These are phyloP conservation scores for Scaptomyza tumidula DNA, from an alignment of 2,888 invertebrate genomes.

Conservation along the genomic window DNA sequence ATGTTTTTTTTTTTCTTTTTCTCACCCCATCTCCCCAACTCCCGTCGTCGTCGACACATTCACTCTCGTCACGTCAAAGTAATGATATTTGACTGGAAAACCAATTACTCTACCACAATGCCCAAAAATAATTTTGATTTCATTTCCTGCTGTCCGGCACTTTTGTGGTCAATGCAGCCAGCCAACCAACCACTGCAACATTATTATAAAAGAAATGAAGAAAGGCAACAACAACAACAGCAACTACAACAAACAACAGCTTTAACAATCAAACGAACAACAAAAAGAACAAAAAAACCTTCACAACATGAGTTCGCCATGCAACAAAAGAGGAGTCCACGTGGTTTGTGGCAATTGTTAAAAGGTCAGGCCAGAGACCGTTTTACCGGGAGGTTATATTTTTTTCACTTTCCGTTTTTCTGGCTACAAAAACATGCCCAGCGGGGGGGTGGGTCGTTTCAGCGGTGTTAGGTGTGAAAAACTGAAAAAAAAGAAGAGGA, in stretches of 20 bases:
- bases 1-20: neutral
- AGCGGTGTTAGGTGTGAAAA: slow-evolving; percentile 65
- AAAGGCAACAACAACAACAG: slow-evolving; percentile 19
- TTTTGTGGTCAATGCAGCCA: slow-evolving; percentile 64
- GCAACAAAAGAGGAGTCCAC: slow-evolving; percentile 45
- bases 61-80: neutral
- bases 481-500: neutral
- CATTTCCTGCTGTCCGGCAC: slow-evolving; percentile 58
- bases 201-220: slow-evolving; percentile 24
- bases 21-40: neutral
- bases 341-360: slow-evolving; percentile 65
- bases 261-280: neutral
- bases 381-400: slow-evolving; percentile 25
- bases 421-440: slow-evolving; percentile 22
- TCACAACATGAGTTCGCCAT: slow-evolving; percentile 33
- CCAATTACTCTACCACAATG: slow-evolving; percentile 75
- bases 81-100: slow-evolving; percentile 67
- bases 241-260: slow-evolving; percentile 13
- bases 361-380: slow-evolving; percentile 55
- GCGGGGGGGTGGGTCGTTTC: slow-evolving; percentile 45
- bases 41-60: no score
- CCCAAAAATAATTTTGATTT: slow-evolving; percentile 75
- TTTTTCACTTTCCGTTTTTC: slow-evolving; percentile 64
- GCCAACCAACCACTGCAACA: slow-evolving; percentile 52
- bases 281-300: slow-evolving; percentile 22